Percentiles rank a stretch among this genome's conserved stretches.
Evolutionary conservation across 2,888 invertebrate species (phyloP).

Genomic region (Rambutsinella grinnellia): DNA sequence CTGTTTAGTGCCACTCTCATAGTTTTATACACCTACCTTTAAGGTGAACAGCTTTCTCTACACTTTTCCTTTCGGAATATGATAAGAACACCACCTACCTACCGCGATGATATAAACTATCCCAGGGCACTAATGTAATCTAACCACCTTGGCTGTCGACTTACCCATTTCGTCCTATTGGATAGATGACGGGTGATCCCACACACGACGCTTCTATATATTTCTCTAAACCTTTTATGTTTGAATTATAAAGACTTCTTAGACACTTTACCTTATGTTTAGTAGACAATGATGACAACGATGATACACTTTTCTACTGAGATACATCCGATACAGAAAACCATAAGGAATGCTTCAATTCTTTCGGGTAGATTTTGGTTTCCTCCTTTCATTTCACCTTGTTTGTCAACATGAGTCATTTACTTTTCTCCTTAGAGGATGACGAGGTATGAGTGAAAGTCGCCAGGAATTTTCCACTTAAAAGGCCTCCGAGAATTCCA

Average conservation of each 20-base stretch:
- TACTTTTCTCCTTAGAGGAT: no score
- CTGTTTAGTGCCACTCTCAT: not conserved
- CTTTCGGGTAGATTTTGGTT: no score
- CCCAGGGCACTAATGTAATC: slow-evolving; percentile 56
- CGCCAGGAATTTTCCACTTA: slow-evolving; percentile 37
- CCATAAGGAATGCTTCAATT: no score
- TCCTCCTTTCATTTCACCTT: no score
- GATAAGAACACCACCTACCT: slow-evolving; percentile 37
- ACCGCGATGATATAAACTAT: slow-evolving; percentile 51
- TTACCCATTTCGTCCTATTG: slow-evolving; percentile 46
- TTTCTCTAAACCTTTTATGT: no score
- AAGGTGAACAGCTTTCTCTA: not conserved
- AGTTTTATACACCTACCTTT: not conserved
- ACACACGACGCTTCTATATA: slow-evolving; percentile 20
- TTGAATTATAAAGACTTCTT: no score
- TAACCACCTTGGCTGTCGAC: slow-evolving; percentile 55
- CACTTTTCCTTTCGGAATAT: slow-evolving; percentile 14
- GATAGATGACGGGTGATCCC: slow-evolving; percentile 46
- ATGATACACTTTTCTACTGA: no score
- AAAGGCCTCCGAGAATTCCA: slow-evolving; percentile 55
- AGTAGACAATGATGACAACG: no score
- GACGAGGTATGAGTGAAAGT: slow-evolving; percentile 11
- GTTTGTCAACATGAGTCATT: no score
- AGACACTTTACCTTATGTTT: no score
- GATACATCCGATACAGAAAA: no score